Evolutionary conservation across 2,113 vertebrate species (phyloP), one percentile per base, ranked within the genome.

Genomic region (Hyaena hyaena): DNA sequence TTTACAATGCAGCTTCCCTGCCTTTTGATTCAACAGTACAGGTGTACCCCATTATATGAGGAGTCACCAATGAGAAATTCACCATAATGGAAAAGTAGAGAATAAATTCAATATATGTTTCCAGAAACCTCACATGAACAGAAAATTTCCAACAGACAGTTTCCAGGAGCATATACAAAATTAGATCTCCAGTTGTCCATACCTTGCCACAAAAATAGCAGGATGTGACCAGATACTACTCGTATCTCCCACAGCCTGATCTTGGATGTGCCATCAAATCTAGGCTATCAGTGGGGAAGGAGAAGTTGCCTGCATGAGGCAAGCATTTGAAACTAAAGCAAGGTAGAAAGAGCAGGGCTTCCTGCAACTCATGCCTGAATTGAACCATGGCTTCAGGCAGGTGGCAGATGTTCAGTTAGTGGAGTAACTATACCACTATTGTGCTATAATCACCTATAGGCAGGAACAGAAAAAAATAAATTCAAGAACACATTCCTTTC

Each of bases 351-450:
- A 97, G 61, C 90, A 80, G 83, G 80, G 88, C 21, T 97, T 84
- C 61, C 80, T 95, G 58, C 45, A 76, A 90, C 61, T 79, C 58
- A 85, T 85, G 92, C 71, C 92, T 95, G 81, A 97, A 92, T 35
- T 76, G 61, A 97, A 84, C 81, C 90, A 85, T 96, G 93, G 90
- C 94, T 97, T 96, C 66, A 94, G 95, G 97, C 96, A 97, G 90
- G 88, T 96, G 81, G 90, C 97, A 98, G 97, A 97, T 98, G 94
- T 94, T 97, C 39, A 88, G 80, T 97, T 80, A 92, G 73, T 71
- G 55, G 50, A 91, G 39, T 96, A 98, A 96, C 73, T 86, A 19
- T 86, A 91, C 24, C 8, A 35, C 21, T 81, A 87, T 95, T 96
- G 58, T 83, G 45, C 61, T 94, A 81, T 90, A 96, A 96, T 85